Evolutionary conservation across 1,140 invertebrate genomes (phyloP).

Genomic region (Anadara kagoshimensis): DNA sequence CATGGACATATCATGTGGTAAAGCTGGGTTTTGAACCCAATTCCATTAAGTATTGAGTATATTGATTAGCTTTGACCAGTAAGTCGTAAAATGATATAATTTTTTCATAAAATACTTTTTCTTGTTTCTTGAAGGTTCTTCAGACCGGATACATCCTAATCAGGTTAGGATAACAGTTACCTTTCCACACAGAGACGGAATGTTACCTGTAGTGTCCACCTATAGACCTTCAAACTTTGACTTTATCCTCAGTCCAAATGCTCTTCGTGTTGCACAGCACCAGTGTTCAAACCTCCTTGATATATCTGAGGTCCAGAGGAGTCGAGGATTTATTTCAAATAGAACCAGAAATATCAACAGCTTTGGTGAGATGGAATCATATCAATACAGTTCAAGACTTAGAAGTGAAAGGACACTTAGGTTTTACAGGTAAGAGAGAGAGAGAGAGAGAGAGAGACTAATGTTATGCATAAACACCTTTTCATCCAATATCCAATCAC

Average conservation of each 20-base stretch:
- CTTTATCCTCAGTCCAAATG: constrained; percentile 68
- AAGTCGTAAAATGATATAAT: no score
- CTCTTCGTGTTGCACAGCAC: constrained; percentile 67
- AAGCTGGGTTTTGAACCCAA: no score
- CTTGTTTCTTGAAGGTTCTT: constrained; percentile 54
- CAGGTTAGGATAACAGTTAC: constrained; percentile 67
- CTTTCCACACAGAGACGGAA: constrained; percentile 73
- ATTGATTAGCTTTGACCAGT: no score
- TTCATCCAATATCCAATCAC: no score
- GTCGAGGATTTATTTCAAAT: constrained; percentile 68
- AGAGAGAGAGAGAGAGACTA: no score
- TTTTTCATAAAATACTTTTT: no score
- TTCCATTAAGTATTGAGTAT: no score
- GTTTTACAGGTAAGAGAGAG: constrained; percentile 63
- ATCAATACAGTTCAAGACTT: constrained; percentile 66
- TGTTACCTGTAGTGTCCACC: constrained; percentile 73
- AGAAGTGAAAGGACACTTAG: constrained; percentile 64
- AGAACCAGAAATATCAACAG: constrained; percentile 56
- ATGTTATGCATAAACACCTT: no score
- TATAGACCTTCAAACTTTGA: constrained; percentile 72
- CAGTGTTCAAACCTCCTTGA: constrained; percentile 73
- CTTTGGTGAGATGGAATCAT: constrained; percentile 66
- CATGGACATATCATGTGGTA: no score
- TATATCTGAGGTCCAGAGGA: constrained; percentile 45
- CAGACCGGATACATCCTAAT: constrained; percentile 66